Base-by-base conservation (phyloP, 64 coral and sea anemone genomes). In the Pocillopora verrucosa region DNA sequence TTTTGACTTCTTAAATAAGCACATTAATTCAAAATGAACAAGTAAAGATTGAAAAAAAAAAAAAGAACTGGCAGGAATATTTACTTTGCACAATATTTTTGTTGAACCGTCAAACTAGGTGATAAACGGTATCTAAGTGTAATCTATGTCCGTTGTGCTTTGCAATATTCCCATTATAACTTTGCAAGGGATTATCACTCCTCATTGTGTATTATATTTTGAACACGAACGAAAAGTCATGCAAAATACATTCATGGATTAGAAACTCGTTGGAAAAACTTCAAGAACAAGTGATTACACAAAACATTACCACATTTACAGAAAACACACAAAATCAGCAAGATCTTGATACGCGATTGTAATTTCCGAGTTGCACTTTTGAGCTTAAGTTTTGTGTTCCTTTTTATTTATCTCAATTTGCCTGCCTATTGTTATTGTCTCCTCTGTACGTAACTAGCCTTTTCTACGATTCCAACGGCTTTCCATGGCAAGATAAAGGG, bases 201-300 rank as follows among this genome's bases (percentile, higher is more conserved):
- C 41, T 51, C 41, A 4, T 51, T 51, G 41, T 51, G 41, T 51
- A 3, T 51, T 51, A 51, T 4, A 51, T 51, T 51, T 70, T 11
- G 22, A 11, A 70, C 11, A 24, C 25, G n/a, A 11, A 20, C 11
- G 67, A 70, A 3, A 67, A 20, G 22, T 67, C 64, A 7, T 16
- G 22, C 19, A 67, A 67, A 20, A 67, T 6, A 67, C 64, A 16
- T 67, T 16, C 64, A 67, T 19, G 15, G 64, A 19, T n/a, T 7
- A 17, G 16, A 4, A 65, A 13, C 5, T 68, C 80, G 37, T n/a
- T 83, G 9, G 68, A 17, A 67, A 68, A 65, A 51, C 62, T 17
- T 41, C 17, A 83, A 67, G 35, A 83, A 83, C 34, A 34, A 36
- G 22, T 72, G 82, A 85, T 83, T 83, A 85, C 16, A 56, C 10